A percentile compares a stretch with the other conserved stretches of the same genome.
These are phyloP conservation scores for Opisthograptis luteolata DNA, from an alignment of 2,888 invertebrate genomes.

Conservation along the genomic window DNA sequence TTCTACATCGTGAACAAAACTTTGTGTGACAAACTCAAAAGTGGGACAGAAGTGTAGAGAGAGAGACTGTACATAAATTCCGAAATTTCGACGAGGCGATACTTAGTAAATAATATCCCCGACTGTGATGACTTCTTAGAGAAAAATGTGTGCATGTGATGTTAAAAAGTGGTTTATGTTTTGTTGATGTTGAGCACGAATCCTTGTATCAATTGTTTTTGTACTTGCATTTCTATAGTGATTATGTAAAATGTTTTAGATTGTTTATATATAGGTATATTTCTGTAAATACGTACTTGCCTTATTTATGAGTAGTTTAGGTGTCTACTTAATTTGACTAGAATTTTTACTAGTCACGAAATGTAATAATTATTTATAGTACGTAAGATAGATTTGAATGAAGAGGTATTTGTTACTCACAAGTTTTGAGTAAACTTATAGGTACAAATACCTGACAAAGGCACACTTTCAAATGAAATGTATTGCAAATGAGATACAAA, in stretches of 20 bases:
- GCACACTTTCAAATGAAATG: constrained; percentile 13
- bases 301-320: constrained; percentile 71
- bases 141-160: constrained; percentile 75
- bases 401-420: constrained; percentile 15
- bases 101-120: constrained; percentile 64
- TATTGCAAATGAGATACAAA: constrained; percentile 13
- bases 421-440: constrained; percentile 14
- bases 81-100: constrained; percentile 21
- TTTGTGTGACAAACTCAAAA: constrained; percentile 35
- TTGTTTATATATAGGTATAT: constrained; percentile 65
- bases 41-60: constrained; percentile 40
- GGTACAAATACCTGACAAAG: constrained; percentile 6
- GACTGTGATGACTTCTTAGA: constrained; percentile 84
- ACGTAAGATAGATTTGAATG: constrained; percentile 32
- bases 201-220: constrained; percentile 59
- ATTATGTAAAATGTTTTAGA: constrained; percentile 61
- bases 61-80: constrained; percentile 45
- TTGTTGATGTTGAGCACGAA: constrained; percentile 70
- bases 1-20: constrained; percentile 19
- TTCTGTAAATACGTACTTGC: constrained; percentile 77
- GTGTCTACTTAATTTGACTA: constrained; percentile 73
- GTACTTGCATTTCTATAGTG: constrained; percentile 71
- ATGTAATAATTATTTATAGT: constrained; percentile 49
- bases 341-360: constrained; percentile 78
- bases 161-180: constrained; percentile 63